Percentiles rank a stretch among this genome's conserved stretches.
Conservation (phyloP, 2,888 invertebrate genomes). For the Atethmia centrago region DNA sequence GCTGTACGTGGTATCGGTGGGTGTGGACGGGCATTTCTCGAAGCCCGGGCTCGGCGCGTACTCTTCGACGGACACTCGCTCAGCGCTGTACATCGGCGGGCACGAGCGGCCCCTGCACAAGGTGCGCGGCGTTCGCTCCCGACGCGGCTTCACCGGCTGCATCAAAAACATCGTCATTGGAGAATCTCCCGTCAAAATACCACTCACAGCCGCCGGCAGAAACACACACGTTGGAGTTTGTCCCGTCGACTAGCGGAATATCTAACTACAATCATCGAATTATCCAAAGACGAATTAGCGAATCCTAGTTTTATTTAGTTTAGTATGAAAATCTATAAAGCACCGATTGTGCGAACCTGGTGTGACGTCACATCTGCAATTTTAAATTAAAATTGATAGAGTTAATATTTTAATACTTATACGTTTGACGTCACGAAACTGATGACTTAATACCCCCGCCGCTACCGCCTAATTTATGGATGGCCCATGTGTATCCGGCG, state of each 20-base stretch:
- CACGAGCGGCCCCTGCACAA: slow-evolving; percentile 87
- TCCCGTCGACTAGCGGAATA: slow-evolving; percentile 90
- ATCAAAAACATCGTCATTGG: slow-evolving; percentile 93
- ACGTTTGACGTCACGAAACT: not conserved
- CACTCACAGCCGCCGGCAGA: slow-evolving; percentile 91
- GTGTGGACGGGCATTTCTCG: slow-evolving; percentile 95
- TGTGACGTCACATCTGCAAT: not conserved
- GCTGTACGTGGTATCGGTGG: slow-evolving; percentile 96
- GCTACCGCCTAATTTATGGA: not conserved
- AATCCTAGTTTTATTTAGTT: slow-evolving; percentile 4
- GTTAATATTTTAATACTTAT: not conserved
- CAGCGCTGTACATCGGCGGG: slow-evolving; percentile 97
- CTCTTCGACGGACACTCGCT: slow-evolving; percentile 94
- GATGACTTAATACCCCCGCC: too few relatives aligned
- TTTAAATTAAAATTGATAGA: not conserved
- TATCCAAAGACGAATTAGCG: slow-evolving; percentile 10
- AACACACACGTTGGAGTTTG: slow-evolving; percentile 95
- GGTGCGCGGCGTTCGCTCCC: slow-evolving; percentile 92
- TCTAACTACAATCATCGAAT: not conserved
- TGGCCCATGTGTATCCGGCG: not conserved
- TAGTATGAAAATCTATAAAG: not conserved
- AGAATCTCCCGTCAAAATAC: slow-evolving; percentile 78
- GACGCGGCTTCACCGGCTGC: slow-evolving; percentile 94
- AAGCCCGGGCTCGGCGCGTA: slow-evolving; percentile 93
- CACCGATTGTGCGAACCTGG: not conserved